Evolutionary conservation across 2,888 invertebrate species (phyloP).

Genomic region (Cataglyphis cursor): DNA sequence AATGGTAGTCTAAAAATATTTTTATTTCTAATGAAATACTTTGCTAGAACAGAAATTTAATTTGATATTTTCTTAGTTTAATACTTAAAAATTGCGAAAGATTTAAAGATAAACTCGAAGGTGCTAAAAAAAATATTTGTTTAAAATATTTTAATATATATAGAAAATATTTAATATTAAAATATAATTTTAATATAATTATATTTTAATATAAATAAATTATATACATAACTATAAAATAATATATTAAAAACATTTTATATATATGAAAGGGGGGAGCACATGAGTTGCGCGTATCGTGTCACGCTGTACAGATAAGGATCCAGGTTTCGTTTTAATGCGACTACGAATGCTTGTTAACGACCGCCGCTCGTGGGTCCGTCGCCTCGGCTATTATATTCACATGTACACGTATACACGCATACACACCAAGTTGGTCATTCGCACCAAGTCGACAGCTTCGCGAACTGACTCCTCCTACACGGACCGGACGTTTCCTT

Average conservation of each 20-base stretch:
- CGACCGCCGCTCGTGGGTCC: conserved; percentile 62
- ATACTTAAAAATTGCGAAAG: conserved; percentile 11
- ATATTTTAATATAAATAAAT: background rate
- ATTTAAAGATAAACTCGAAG: conserved; percentile 1
- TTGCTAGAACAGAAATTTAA: background rate
- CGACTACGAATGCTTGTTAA: conserved; percentile 70
- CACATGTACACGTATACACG: conserved; percentile 19
- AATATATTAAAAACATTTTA: background rate
- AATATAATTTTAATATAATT: background rate
- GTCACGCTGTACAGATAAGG: conserved; percentile 78
- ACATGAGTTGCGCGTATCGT: conserved; percentile 72
- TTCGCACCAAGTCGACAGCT: conserved; percentile 54
- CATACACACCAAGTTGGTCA: conserved; percentile 14
- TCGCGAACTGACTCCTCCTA: conserved; percentile 55
- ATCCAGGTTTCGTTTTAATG: conserved; percentile 75
- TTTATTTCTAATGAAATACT: background rate
- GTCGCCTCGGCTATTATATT: conserved; percentile 62
- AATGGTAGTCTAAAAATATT: background rate
- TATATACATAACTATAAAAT: background rate
- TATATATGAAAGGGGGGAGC: background rate
- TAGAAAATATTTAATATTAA: background rate
- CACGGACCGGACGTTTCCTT: conserved; percentile 56
- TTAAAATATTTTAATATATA: background rate
- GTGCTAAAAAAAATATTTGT: background rate
- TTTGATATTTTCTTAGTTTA: background rate